phyloP scores from a whole-genome alignment of 2,113 vertebrate genomes.

The Todiramphus saurophagus region DNA sequence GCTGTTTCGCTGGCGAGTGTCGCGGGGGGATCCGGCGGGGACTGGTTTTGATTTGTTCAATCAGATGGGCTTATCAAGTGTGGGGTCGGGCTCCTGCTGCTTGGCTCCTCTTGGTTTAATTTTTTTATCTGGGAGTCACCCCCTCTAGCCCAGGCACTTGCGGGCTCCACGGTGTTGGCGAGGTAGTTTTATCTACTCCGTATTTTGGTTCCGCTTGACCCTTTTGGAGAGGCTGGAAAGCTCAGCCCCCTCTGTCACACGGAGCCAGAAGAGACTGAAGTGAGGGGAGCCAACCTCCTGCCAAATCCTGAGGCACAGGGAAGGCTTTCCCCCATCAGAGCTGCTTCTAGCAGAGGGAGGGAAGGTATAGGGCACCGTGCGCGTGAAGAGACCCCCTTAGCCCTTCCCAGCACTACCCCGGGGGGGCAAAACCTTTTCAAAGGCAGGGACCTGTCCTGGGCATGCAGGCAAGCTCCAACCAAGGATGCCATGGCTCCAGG shows the following conservation, averaged over 20 bases:
- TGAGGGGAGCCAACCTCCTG: fast-evolving
- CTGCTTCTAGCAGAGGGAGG: not conserved
- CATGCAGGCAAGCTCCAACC: not conserved
- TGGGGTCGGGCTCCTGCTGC: not conserved
- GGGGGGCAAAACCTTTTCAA: not conserved
- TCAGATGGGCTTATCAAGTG: not conserved
- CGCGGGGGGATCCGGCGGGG: not conserved
- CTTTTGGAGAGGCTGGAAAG: not conserved
- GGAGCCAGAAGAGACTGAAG: not conserved
- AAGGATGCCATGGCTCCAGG: not conserved
- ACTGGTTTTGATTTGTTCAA: not conserved
- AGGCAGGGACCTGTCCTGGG: not conserved
- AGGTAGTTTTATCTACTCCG: not conserved
- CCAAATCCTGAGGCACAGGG: not conserved
- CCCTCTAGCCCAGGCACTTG: too few relatives aligned
- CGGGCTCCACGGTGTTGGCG: fast-evolving
- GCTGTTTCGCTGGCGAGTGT: not conserved
- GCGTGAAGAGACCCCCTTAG: fast-evolving
- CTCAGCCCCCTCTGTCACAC: not conserved
- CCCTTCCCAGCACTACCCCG: not conserved
- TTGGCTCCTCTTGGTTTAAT: not conserved
- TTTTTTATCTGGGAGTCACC: not conserved
- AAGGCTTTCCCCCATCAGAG: not conserved
- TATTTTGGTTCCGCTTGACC: not conserved
- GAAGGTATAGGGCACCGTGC: too few relatives aligned